These are phyloP conservation scores for Ethmia dodecea DNA, from an alignment of 2,888 invertebrate species.

Conservation along the genomic window DNA sequence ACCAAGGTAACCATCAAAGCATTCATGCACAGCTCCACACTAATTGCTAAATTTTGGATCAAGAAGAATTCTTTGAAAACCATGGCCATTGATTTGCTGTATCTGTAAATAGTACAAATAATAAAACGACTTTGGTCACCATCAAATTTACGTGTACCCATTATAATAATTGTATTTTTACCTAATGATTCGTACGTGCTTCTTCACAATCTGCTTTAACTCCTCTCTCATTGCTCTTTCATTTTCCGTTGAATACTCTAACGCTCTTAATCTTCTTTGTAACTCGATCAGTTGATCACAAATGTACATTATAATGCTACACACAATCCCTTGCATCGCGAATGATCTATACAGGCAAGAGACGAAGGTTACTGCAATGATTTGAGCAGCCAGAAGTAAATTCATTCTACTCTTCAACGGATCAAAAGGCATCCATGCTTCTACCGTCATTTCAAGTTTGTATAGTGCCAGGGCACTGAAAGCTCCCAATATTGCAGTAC, in stretches of 20 bases:
- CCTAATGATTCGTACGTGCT: constrained; percentile 56
- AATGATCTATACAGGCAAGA: constrained; percentile 43
- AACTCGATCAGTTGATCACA: constrained; percentile 53
- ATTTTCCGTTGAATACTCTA: constrained; percentile 30
- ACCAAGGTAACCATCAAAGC: constrained; percentile 55
- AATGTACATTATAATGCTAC: constrained; percentile 53
- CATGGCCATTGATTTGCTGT: constrained; percentile 37
- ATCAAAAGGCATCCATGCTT: constrained; percentile 61
- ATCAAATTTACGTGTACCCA: background rate
- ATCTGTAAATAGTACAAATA: constrained; percentile 42
- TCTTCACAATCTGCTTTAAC: constrained; percentile 42
- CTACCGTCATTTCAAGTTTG: constrained; percentile 44
- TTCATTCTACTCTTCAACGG: constrained; percentile 35
- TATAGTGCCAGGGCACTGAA: constrained; percentile 36
- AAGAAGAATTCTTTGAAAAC: constrained; percentile 56
- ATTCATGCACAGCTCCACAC: constrained; percentile 54
- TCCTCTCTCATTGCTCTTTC: constrained; percentile 30
- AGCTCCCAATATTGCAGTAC: constrained; percentile 25
- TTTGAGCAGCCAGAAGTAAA: constrained; percentile 35
- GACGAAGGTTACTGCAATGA: constrained; percentile 30
- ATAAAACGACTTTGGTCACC: background rate
- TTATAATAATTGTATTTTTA: too few species aligned
- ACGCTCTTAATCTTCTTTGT: constrained; percentile 32
- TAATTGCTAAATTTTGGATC: constrained; percentile 54
- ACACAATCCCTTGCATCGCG: constrained; percentile 54